Percentiles rank a stretch among this genome's conserved stretches.
Conservation (phyloP, 1,140 invertebrate species). For the Medauroidea extradentata region DNA sequence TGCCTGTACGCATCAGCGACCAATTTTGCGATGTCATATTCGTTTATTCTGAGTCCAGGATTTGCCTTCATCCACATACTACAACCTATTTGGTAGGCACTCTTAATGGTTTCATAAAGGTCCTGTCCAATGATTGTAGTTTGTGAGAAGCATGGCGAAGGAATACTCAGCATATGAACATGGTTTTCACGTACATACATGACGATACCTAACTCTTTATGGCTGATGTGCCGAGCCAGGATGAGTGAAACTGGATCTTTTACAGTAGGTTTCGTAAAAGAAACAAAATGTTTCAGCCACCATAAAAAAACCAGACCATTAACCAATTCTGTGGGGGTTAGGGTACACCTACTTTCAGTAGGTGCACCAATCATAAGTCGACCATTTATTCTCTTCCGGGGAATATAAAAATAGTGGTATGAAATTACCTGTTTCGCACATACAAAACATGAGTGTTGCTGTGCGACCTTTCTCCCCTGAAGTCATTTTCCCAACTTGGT, state of each 20-base stretch:
- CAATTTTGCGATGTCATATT: conserved; percentile 5
- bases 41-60: background rate
- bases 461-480: conserved; percentile 42
- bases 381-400: conserved; percentile 23
- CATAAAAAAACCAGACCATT: conserved; percentile 20
- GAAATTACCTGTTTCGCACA: conserved; percentile 32
- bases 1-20: background rate
- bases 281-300: conserved; percentile 25
- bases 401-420: conserved; percentile 22
- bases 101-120: conserved; percentile 39
- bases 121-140: conserved; percentile 35
- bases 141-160: too few species aligned
- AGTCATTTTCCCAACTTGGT: conserved; percentile 40
- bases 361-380: conserved; percentile 16
- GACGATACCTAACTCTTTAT: conserved; percentile 36
- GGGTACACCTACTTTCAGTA: conserved; percentile 14
- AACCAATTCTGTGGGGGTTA: conserved; percentile 14
- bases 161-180: conserved; percentile 36
- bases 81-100: conserved; percentile 30
- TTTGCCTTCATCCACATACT: conserved; percentile 4
- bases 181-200: conserved; percentile 34
- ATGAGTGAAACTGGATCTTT: conserved; percentile 22
- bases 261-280: background rate
- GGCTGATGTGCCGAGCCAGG: conserved; percentile 35
- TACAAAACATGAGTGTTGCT: conserved; percentile 34